Evolutionary conservation across 1,140 invertebrate genomes (phyloP).

Genomic region (Achroia grisella): DNA sequence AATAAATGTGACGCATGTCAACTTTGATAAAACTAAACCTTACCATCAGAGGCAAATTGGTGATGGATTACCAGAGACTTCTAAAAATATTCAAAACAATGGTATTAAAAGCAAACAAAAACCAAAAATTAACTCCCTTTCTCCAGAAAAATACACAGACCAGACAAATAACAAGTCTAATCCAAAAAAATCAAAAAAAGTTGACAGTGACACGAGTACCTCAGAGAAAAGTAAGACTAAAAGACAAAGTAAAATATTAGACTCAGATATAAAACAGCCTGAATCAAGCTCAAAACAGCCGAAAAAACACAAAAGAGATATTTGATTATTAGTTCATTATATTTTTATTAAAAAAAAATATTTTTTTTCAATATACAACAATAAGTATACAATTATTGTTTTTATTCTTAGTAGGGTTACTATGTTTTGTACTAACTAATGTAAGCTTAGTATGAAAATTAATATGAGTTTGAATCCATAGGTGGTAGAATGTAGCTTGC

Average conservation of each 20-base stretch:
- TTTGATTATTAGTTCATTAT: neutral
- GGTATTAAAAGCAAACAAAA: constrained; percentile 10
- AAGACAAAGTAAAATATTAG: constrained; percentile 28
- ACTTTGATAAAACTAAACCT: constrained; percentile 59
- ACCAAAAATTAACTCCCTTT: constrained; percentile 11
- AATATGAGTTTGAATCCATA: too few species aligned
- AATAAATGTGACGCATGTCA: constrained; percentile 43
- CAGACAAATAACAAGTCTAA: constrained; percentile 16
- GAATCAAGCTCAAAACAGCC: constrained; percentile 18
- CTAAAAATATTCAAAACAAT: constrained; percentile 19
- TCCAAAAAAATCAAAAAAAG: constrained; percentile 11
- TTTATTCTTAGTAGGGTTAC: too few species aligned
- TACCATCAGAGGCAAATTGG: constrained; percentile 26
- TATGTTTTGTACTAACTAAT: too few species aligned
- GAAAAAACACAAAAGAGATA: constrained; percentile 32
- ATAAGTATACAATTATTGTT: too few species aligned
- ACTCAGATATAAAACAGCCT: constrained; percentile 23
- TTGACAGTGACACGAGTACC: constrained; percentile 21
- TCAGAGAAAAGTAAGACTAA: constrained; percentile 32
- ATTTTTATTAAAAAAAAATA: too few species aligned
- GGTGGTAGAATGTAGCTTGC: too few species aligned
- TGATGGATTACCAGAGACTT: constrained; percentile 23
- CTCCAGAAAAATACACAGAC: constrained; percentile 4
- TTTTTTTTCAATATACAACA: too few species aligned
- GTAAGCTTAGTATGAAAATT: too few species aligned